These are phyloP conservation scores for Phalanger gymnotis DNA, from an alignment of 2,797 vertebrate genomes.

Conservation along the genomic window DNA sequence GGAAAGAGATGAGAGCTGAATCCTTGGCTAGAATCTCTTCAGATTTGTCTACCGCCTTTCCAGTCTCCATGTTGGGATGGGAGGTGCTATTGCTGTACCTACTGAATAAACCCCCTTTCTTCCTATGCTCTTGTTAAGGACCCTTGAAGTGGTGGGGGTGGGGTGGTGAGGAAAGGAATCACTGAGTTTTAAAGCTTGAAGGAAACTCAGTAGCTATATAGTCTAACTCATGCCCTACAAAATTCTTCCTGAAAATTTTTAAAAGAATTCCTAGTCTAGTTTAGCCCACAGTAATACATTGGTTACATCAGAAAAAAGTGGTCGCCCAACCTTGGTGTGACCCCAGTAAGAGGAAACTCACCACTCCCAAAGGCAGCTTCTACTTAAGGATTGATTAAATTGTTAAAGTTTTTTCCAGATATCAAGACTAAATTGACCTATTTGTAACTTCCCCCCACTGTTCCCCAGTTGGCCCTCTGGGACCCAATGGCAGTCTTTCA, in stretches of 20 bases:
- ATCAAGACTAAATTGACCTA: not conserved
- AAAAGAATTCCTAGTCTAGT: not conserved
- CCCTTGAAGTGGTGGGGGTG: not conserved
- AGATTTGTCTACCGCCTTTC: not conserved
- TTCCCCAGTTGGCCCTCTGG: not conserved
- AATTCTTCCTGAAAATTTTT: not conserved
- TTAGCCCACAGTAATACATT: not conserved
- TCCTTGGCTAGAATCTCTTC: not conserved
- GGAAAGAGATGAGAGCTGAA: not conserved
- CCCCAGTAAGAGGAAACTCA: not conserved
- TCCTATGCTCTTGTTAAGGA: not conserved
- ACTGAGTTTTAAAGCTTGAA: not conserved
- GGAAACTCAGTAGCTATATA: not conserved
- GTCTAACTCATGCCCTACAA: not conserved
- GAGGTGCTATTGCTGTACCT: too few relatives aligned
- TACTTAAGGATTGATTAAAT: not conserved
- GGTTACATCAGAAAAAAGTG: not conserved
- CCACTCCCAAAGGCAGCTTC: not conserved
- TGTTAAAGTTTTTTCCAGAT: not conserved
- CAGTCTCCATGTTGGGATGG: not conserved
- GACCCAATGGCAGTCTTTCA: not conserved
- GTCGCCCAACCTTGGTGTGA: not conserved
- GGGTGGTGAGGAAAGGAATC: not conserved
- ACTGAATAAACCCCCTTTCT: not conserved
- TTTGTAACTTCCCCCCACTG: not conserved